These are phyloP conservation scores for Gallinago media DNA, from an alignment of 2,113 vertebrate species.

Conservation along the genomic window DNA sequence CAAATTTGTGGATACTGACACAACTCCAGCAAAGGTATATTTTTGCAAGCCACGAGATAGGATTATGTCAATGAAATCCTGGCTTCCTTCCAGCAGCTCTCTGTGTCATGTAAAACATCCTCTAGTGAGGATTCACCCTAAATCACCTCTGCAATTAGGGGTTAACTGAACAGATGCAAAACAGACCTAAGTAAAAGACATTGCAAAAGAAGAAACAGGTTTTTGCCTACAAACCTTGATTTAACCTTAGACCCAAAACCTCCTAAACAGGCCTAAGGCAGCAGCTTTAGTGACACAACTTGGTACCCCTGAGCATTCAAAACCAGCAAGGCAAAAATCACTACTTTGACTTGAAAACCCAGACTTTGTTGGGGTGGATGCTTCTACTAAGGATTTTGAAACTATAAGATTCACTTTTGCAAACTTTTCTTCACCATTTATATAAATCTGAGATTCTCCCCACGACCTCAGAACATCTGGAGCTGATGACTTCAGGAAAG, in stretches of 20 bases:
- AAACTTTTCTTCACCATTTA: background rate
- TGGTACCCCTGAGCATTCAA: background rate
- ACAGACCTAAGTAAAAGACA: background rate
- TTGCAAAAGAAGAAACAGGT: background rate
- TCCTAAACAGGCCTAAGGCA: background rate
- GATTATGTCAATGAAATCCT: background rate
- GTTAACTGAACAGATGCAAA: background rate
- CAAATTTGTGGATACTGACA: background rate
- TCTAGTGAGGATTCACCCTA: background rate
- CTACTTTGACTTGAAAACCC: background rate
- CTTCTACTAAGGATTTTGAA: background rate
- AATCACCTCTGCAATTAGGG: background rate
- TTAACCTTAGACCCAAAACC: background rate
- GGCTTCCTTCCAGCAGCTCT: background rate
- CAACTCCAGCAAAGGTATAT: background rate
- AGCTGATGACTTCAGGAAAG: background rate
- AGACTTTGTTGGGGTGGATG: background rate
- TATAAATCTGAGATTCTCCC: background rate
- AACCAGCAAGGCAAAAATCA: background rate
- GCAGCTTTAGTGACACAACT: background rate
- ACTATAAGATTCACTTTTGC: background rate
- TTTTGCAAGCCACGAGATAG: background rate
- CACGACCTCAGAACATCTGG: background rate
- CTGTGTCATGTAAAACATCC: background rate
- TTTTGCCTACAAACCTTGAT: background rate